These are phyloP conservation scores for Micromys minutus DNA, from an alignment of 2,113 vertebrate species.

Conservation along the genomic window DNA sequence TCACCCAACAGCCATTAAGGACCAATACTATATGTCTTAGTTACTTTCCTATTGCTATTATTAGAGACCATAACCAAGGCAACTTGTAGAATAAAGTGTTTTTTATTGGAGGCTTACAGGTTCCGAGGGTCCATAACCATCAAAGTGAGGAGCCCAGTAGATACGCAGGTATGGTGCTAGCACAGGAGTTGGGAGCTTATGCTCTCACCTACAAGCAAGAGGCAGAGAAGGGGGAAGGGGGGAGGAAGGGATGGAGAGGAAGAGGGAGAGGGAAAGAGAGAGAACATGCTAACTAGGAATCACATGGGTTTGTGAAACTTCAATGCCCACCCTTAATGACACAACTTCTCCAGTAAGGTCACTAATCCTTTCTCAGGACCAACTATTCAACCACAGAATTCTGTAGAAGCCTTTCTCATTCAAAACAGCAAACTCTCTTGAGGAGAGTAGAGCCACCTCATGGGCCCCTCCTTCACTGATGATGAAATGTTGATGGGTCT, in stretches of 20 bases:
- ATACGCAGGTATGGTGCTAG: background rate
- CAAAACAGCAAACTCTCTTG: background rate
- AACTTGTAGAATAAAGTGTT: background rate
- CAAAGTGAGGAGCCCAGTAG: background rate
- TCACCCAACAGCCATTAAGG: background rate
- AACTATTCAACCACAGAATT: background rate
- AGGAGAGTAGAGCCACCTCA: background rate
- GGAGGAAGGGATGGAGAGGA: no score
- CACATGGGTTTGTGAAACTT: background rate
- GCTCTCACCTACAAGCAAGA: background rate
- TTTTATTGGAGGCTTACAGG: background rate
- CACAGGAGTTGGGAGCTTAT: background rate
- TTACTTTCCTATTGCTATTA: background rate
- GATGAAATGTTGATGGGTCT: background rate
- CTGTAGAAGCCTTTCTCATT: background rate
- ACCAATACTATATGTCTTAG: background rate
- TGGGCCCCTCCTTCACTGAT: no score
- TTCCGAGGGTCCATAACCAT: background rate
- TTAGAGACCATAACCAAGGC: background rate
- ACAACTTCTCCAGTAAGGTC: background rate
- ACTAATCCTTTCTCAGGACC: background rate
- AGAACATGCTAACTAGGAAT: background rate
- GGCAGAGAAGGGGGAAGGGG: no score
- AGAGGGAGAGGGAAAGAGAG: background rate
- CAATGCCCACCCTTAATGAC: no score